Base-by-base conservation (phyloP, 2,888 invertebrate genomes). In the Anthrax anthrax region DNA sequence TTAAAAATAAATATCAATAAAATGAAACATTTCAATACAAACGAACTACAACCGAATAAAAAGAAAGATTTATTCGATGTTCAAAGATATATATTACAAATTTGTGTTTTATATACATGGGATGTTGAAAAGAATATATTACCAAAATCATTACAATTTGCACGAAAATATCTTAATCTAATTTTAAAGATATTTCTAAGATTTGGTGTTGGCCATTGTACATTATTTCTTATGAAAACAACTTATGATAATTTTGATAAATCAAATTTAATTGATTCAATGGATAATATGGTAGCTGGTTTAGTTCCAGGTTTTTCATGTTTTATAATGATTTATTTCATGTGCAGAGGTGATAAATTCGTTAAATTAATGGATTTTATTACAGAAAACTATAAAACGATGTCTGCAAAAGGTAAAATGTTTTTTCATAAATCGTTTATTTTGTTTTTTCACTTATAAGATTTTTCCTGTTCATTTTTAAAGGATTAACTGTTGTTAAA, bases 361-460 rank as follows among this genome's bases (percentile, higher is more conserved):
- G 65, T 69, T 34, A 59, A 60, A 1, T 48, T 72, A 12, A 44
- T 62, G 0, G 55, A 57, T 2, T 70, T 56, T 49, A 67, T 71
- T 63, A 64, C 66, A 40, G 47, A 47, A 4, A 63, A 69, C 42
- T 72, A 71, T 50, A 65, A 62, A 53, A 64, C 62, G 46, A 62
- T 60, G 45, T 72, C 72, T 0, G 70, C 70, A 3, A 55, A 60
- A 32, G 72, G 72, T 51, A 44, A 39, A 27, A 17, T 23, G 17
- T 9, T 32, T 14, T 19, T 17, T 36, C 10, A 5, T 12, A 32
- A 32, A 4, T 12, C 9, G 9, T 27, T 27, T 27, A 8, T 27
- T 1, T 27, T 4, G 2, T 18, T 17, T 27, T 27, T 27, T 1
- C 1, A 27, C 1, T 27, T 12, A 12, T 12, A 32, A 32, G 3